These are phyloP conservation scores for Jacana jacana DNA, from an alignment of 2,113 vertebrate genomes.

Conservation along the genomic window DNA sequence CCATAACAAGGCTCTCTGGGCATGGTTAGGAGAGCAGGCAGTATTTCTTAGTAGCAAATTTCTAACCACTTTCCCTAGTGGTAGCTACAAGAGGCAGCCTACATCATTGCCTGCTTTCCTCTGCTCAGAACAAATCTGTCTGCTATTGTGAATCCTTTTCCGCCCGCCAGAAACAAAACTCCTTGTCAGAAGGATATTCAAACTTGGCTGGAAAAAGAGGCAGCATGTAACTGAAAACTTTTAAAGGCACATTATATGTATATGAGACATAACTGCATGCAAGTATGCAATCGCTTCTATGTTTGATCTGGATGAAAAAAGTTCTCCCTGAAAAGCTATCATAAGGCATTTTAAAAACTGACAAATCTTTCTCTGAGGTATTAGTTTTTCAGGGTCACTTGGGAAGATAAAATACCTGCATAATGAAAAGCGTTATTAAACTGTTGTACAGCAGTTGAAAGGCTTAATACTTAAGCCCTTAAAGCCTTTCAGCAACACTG, in stretches of 20 bases:
- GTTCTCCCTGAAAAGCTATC: not conserved
- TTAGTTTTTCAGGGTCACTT: not conserved
- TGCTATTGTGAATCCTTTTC: not conserved
- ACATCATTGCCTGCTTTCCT: not conserved
- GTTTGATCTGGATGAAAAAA: not conserved
- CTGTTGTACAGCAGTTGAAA: not conserved
- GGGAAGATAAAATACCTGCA: not conserved
- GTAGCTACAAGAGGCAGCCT: not conserved
- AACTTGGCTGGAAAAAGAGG: not conserved
- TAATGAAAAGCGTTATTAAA: not conserved
- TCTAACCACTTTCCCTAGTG: constrained; percentile 30
- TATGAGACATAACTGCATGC: not conserved
- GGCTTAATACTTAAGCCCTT: not conserved
- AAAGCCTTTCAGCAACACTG: not conserved
- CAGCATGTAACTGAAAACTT: not conserved
- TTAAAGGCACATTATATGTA: not conserved
- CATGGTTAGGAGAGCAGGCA: not conserved
- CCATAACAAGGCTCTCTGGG: constrained; percentile 25
- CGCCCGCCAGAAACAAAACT: not conserved
- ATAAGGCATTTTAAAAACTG: not conserved
- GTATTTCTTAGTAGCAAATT: constrained; percentile 38
- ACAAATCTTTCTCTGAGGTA: not conserved
- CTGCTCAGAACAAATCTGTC: not conserved
- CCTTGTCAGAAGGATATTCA: not conserved
- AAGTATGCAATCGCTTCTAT: not conserved